phyloP scores from a whole-genome alignment of 2,113 vertebrate species.

The Megalops atlanticus region DNA sequence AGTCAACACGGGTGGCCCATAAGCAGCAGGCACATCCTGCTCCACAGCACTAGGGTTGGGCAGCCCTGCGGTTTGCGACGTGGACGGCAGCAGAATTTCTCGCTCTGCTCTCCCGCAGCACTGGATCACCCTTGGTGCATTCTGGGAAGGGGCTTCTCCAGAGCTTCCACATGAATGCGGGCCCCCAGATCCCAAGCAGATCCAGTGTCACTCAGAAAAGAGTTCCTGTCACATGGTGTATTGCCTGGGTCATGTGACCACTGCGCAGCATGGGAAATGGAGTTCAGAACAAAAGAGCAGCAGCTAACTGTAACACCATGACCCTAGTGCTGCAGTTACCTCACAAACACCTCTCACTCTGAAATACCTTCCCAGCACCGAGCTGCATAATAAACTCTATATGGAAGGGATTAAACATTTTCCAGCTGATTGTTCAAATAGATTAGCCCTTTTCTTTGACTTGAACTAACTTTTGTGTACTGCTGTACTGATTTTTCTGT shows the following conservation, averaged over 20 bases:
- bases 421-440: neutral
- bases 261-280: neutral
- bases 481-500: neutral
- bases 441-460: neutral
- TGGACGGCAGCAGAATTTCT: too few species aligned
- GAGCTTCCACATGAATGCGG: neutral
- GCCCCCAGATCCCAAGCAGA: neutral
- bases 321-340: neutral
- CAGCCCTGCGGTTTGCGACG: too few species aligned
- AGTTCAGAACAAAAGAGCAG: neutral
- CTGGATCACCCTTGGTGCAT: neutral
- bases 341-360: neutral
- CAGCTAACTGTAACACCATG: neutral
- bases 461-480: neutral
- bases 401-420: neutral
- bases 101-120: neutral
- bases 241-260: neutral
- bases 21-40: too few species aligned
- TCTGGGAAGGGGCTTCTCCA: neutral
- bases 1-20: too few species aligned
- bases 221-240: too few species aligned
- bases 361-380: neutral
- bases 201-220: neutral
- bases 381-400: neutral
- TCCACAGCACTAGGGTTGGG: too few species aligned